Conservation (phyloP, 2,888 invertebrate species). For the Aspidiotus destructor region DNA sequence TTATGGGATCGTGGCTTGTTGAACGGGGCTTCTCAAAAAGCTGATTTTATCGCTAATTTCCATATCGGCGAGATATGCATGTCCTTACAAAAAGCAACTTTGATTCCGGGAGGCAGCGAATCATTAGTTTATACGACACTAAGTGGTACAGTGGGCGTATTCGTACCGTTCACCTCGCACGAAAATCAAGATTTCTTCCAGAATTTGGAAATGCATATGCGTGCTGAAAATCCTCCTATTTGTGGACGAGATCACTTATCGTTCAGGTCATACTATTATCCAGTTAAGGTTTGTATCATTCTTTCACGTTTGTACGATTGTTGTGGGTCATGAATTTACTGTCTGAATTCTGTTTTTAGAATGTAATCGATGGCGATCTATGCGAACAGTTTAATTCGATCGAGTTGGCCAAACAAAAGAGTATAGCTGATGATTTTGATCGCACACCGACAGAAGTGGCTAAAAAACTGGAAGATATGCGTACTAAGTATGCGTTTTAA, state of each 20-base stretch:
- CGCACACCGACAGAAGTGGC: slow-evolving; percentile 93
- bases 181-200: slow-evolving; percentile 99
- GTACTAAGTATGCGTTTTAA: slow-evolving; percentile 98
- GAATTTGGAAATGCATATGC: slow-evolving; percentile 98
- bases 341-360: slow-evolving; percentile 46
- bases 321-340: background rate
- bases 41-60: slow-evolving; percentile 84
- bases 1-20: slow-evolving; percentile 87
- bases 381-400: slow-evolving; percentile 98
- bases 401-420: slow-evolving; percentile 86
- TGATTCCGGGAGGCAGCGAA: slow-evolving; percentile 96
- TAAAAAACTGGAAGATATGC: slow-evolving; percentile 95
- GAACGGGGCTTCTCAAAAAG: slow-evolving; percentile 96
- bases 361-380: slow-evolving; percentile 96
- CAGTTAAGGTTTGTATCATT: slow-evolving; percentile 65
- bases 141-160: slow-evolving; percentile 84
- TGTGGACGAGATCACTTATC: slow-evolving; percentile 96
- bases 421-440: slow-evolving; percentile 88
- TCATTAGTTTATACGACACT: slow-evolving; percentile 92
- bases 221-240: slow-evolving; percentile 89
- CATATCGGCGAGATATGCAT: slow-evolving; percentile 94
- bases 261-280: slow-evolving; percentile 93
- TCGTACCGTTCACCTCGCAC: slow-evolving; percentile 87
- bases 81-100: slow-evolving; percentile 87
- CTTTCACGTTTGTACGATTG: background rate